These are phyloP conservation scores for Anseranas semipalmata DNA, from an alignment of 2,113 vertebrate genomes.

Conservation along the genomic window DNA sequence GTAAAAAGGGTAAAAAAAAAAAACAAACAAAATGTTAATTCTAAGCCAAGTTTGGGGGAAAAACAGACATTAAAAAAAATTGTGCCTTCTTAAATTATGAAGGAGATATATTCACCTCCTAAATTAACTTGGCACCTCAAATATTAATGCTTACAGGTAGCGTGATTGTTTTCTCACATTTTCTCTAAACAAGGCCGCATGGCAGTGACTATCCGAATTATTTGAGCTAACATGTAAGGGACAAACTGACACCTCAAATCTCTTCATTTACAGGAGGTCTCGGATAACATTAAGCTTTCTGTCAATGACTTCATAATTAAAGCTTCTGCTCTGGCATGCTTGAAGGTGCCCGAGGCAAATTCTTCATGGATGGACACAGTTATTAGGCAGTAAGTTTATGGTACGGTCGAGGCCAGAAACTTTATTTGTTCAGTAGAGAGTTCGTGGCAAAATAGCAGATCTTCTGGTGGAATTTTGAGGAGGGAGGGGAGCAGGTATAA, in stretches of 20 bases:
- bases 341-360: conserved; percentile 97
- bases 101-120: not conserved
- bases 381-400: conserved; percentile 94
- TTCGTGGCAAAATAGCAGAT: not conserved
- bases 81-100: not conserved
- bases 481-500: not conserved
- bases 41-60: not conserved
- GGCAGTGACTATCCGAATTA: not conserved
- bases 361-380: conserved; percentile 98
- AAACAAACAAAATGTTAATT: not conserved
- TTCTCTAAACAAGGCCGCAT: not conserved
- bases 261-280: conserved; percentile 82
- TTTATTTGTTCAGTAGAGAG: not conserved
- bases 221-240: not conserved
- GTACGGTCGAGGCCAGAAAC: not conserved
- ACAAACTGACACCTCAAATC: not conserved
- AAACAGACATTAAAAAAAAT: not conserved
- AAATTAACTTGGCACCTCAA: not conserved
- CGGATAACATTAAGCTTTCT: conserved; percentile 90
- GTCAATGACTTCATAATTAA: conserved; percentile 99
- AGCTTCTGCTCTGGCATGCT: conserved; percentile 93
- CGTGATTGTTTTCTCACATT: not conserved
- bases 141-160: not conserved
- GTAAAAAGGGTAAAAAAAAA: not conserved
- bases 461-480: not conserved